phyloP scores from a whole-genome alignment of 2,888 invertebrate species.

The Deilephila porcellus region DNA sequence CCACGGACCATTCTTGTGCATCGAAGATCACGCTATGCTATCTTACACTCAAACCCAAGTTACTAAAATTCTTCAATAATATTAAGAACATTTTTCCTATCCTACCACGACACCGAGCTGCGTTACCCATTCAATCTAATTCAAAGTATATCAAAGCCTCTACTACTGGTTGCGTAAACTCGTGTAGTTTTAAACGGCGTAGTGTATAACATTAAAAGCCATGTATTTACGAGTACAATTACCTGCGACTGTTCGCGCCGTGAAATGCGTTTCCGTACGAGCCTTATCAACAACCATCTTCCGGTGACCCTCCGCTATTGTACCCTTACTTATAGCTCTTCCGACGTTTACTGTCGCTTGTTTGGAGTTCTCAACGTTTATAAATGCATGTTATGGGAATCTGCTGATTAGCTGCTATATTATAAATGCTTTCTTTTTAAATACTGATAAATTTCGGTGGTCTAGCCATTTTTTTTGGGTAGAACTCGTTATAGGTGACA shows the following conservation, averaged over 20 bases:
- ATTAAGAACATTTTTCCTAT: neutral
- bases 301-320: slow-evolving; percentile 41
- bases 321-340: neutral
- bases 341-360: neutral
- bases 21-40: too few relatives aligned
- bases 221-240: slow-evolving; percentile 50
- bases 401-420: neutral
- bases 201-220: slow-evolving; percentile 21
- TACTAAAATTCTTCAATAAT: too few relatives aligned
- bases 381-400: neutral
- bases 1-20: too few relatives aligned
- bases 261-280: slow-evolving; percentile 59
- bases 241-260: slow-evolving; percentile 48
- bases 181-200: slow-evolving; percentile 34
- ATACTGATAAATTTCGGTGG: too few relatives aligned
- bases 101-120: neutral
- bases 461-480: too few relatives aligned
- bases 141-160: neutral
- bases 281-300: slow-evolving; percentile 55
- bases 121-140: neutral
- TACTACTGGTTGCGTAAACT: slow-evolving; percentile 3
- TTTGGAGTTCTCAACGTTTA: neutral
- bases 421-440: too few relatives aligned
- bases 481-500: too few relatives aligned
- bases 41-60: too few relatives aligned